A percentile compares a stretch with the other conserved stretches of the same genome.
Evolutionary conservation across 2,888 invertebrate genomes (phyloP).

Genomic region (Acleris holmiana): DNA sequence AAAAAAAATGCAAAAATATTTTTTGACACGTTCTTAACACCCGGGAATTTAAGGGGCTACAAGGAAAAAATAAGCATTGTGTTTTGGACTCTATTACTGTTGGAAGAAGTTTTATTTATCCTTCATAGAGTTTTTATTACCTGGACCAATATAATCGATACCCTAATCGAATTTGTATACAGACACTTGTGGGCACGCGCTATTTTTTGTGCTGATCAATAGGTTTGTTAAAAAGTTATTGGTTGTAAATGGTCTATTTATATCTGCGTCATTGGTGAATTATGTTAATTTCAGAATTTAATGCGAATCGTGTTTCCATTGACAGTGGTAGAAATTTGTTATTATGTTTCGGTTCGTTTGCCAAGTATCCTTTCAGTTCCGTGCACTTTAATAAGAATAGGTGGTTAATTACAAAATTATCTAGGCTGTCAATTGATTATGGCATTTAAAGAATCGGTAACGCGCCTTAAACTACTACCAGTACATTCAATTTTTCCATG

Average conservation of each 20-base stretch:
- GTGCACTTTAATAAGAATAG: no score
- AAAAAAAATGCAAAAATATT: slow-evolving; percentile 46
- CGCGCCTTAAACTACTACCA: no score
- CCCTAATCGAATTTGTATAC: slow-evolving; percentile 29
- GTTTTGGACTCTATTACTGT: slow-evolving; percentile 5
- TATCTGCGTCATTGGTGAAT: not conserved
- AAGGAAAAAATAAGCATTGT: not conserved
- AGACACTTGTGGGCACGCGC: slow-evolving; percentile 25
- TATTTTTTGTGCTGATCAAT: slow-evolving; percentile 24
- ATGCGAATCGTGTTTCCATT: no score
- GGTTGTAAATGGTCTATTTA: not conserved
- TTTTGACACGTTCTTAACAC: slow-evolving; percentile 37
- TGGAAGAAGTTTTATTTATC: not conserved
- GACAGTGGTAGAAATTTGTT: no score
- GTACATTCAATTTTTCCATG: no score
- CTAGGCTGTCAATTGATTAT: no score
- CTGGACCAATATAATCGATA: slow-evolving; percentile 33
- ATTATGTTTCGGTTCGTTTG: no score
- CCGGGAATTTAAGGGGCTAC: slow-evolving; percentile 20
- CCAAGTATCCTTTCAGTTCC: no score
- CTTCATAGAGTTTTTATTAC: slow-evolving; percentile 11
- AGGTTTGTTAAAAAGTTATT: not conserved
- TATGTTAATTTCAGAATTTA: not conserved
- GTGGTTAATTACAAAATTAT: no score
- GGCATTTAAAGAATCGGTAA: no score